Evolutionary conservation across 1,140 invertebrate species (phyloP), one percentile per base, ranked within the genome.

Genomic region (Neoseiulus cucumeris): DNA sequence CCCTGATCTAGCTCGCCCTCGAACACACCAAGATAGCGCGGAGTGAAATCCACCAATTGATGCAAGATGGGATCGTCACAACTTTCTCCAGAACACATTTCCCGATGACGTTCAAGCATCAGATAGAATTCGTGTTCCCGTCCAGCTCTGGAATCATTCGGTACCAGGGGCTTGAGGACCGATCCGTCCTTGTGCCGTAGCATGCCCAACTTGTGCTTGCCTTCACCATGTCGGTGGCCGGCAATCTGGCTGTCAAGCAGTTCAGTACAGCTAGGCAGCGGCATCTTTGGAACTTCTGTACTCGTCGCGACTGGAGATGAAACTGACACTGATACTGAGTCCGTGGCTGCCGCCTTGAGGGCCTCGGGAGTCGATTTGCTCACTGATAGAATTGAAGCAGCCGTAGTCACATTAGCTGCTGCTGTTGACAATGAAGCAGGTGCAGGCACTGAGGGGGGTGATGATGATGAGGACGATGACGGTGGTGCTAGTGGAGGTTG

Each of bases 71-170:
- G 7, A 20, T 65, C 25, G 2, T 55, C 45, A 42, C 66, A 55
- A 33, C 39, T 18, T 2, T 59, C 22, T 25, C 33, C 22, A 12
- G 14, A 33, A 20, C 51, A 59, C 51, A 59, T 59, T 14, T 59
- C 22, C 2, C 51, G 51, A 20, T 59, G 51, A 2, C 14, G 51
- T 59, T 59, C 68, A 22, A 69, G 14, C 17, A 7, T 44, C 55
- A 30, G 30, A 64, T 70, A 70, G 20, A 70, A 69, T 20, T 33
- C 20, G 17, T 45, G 47, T 65, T 70, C 69, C 14, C 68, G 66
- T 44, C 39, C 20, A 42, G 51, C 45, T 44, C 69, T 42, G 28
- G 45, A 41, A 59, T 70, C 69, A 17, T 18, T 59, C 4, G 51
- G 51, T 20, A 59, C 42, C 12, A 70, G 39, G 20, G 68, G 68